phyloP scores from a whole-genome alignment of 2,797 vertebrate species.

The Microchirus variegatus region DNA sequence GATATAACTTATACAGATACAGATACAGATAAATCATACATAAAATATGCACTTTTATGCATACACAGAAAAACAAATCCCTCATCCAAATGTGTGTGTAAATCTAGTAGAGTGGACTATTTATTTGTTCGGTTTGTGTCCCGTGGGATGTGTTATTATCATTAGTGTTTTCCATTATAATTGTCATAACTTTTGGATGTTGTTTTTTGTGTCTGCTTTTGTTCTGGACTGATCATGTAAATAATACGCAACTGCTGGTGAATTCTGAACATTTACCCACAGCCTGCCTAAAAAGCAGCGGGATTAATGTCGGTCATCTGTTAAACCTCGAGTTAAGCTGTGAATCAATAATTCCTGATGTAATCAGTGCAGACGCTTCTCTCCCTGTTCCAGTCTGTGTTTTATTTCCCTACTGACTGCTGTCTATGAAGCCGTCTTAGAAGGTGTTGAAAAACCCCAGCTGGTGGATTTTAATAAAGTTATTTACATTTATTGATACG shows the following conservation, averaged over 20 bases:
- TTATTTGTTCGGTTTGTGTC: constrained; percentile 21
- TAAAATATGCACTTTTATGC: too few species aligned
- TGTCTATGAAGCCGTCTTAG: constrained; percentile 33
- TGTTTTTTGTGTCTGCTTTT: constrained; percentile 18
- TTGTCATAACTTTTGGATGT: constrained; percentile 19
- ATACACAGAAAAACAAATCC: too few species aligned
- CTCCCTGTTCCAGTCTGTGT: constrained; percentile 48
- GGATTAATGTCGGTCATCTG: constrained; percentile 67
- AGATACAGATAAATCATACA: too few species aligned
- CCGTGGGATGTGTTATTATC: constrained; percentile 28
- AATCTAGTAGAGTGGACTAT: constrained; percentile 40
- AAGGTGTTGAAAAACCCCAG: constrained; percentile 52
- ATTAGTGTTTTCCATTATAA: constrained; percentile 34
- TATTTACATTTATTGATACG: constrained; percentile 16
- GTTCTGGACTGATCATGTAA: constrained; percentile 28
- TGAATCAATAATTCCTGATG: constrained; percentile 66
- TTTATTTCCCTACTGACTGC: constrained; percentile 43
- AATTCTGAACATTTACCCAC: constrained; percentile 29
- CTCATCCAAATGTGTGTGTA: constrained; percentile 27
- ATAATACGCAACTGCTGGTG: constrained; percentile 28
- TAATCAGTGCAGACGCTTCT: constrained; percentile 60
- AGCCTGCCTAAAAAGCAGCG: constrained; percentile 36
- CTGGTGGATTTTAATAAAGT: constrained; percentile 38
- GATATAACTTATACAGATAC: too few species aligned
- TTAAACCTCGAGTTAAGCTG: constrained; percentile 53